A percentile compares a stretch with the other conserved stretches of the same genome.
phyloP scores from a whole-genome alignment of 2,797 vertebrate species.

The Chrosomus eos region DNA sequence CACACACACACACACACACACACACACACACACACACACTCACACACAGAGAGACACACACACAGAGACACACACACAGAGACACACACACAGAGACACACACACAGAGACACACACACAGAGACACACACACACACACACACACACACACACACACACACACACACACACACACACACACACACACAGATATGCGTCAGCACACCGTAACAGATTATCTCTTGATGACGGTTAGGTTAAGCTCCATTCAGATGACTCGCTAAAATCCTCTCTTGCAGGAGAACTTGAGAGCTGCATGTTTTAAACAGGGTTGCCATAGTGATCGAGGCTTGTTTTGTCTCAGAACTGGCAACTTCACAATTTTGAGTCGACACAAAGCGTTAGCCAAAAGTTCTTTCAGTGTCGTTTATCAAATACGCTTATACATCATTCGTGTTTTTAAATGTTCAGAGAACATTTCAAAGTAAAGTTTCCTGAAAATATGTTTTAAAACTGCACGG shows the following conservation, averaged over 20 bases:
- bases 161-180: neutral
- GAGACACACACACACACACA: neutral
- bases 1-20: neutral
- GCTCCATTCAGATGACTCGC: constrained; percentile 28
- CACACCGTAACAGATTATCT: constrained; percentile 1
- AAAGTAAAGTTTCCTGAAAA: no score
- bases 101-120: neutral
- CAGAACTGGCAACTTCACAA: neutral
- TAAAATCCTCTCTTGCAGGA: neutral
- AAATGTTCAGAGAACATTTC: no score
- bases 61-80: neutral
- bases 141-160: neutral
- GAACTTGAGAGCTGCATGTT: neutral
- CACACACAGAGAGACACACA: neutral
- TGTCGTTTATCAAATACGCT: neutral
- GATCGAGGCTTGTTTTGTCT: neutral
- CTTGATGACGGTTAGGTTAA: constrained; percentile 31
- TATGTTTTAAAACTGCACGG: no score
- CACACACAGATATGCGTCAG: neutral
- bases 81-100: neutral
- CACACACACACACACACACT: neutral
- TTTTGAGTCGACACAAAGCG: no score
- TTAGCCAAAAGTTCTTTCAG: neutral
- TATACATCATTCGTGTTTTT: neutral
- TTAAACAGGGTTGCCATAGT: neutral